Percentiles rank a stretch among this genome's conserved stretches.
Evolutionary conservation across 1,140 invertebrate species (phyloP).

Genomic region (Callitettix versicolor): DNA sequence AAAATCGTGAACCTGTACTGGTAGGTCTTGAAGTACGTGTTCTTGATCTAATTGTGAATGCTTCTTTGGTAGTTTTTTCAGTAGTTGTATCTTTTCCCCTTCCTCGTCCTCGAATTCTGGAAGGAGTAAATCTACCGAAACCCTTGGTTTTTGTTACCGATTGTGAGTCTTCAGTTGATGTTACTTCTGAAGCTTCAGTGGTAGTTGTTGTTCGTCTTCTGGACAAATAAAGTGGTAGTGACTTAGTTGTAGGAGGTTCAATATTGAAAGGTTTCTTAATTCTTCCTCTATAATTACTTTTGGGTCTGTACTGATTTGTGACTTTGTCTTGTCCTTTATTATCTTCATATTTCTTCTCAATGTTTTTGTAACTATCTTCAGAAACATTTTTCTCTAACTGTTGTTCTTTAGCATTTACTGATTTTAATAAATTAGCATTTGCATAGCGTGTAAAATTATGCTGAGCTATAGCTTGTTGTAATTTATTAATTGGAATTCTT

Average conservation of each 20-base stretch:
- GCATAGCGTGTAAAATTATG: conserved; percentile 7
- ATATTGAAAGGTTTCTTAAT: conserved; percentile 1
- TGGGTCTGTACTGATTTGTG: neutral
- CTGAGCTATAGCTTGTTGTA: conserved; percentile 22
- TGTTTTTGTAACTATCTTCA: neutral
- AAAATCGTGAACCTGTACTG: neutral
- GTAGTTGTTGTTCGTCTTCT: conserved; percentile 3
- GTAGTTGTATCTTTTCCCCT: neutral
- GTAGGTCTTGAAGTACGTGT: neutral
- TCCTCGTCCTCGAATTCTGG: neutral
- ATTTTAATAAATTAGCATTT: too few species aligned
- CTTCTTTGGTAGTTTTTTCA: neutral
- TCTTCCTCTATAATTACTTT: conserved; percentile 4
- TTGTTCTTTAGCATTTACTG: too few species aligned
- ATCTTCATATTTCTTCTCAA: neutral
- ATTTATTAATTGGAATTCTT: conserved; percentile 22
- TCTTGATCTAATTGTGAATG: neutral
- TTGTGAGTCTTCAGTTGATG: neutral
- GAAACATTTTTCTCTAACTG: neutral
- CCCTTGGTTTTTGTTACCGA: neutral
- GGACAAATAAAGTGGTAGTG: conserved; percentile 4
- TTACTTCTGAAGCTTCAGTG: neutral
- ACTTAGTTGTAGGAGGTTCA: conserved; percentile 6
- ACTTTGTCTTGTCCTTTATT: neutral
- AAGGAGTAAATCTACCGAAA: conserved; percentile 5